Percentiles rank a stretch among this genome's conserved stretches.
phyloP scores from a whole-genome alignment of 2,797 vertebrate genomes.

The Sphenodon punctatus region DNA sequence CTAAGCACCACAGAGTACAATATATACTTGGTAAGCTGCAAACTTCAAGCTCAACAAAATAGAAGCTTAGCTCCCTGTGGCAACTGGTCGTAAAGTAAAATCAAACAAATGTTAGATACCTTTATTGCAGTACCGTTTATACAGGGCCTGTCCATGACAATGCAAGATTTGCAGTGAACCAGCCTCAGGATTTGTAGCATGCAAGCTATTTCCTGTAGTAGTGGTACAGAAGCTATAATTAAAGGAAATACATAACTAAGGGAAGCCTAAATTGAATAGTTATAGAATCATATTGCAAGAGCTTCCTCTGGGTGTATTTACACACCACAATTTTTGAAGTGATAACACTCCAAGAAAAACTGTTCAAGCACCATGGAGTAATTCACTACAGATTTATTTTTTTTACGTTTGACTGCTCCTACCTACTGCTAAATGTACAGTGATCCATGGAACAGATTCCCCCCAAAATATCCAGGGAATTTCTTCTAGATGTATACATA shows the following conservation, averaged over 20 bases:
- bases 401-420: no score
- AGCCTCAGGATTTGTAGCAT: not conserved
- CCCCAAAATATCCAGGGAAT: no score
- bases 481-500: no score
- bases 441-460: no score
- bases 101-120: not conserved
- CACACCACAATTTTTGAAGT: no score
- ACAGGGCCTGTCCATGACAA: not conserved
- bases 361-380: no score
- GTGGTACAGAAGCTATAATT: not conserved
- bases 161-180: not conserved
- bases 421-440: no score
- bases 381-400: no score
- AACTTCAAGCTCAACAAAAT: not conserved
- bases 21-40: not conserved
- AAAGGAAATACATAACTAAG: no score
- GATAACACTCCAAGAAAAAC: no score
- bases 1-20: not conserved
- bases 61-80: not conserved
- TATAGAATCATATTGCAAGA: not conserved
- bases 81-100: not conserved
- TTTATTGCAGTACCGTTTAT: not conserved
- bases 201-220: not conserved
- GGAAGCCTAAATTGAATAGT: not conserved
- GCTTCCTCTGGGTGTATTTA: no score